Conservation (phyloP, 2,113 vertebrate species). For the Xenus cinereus region DNA sequence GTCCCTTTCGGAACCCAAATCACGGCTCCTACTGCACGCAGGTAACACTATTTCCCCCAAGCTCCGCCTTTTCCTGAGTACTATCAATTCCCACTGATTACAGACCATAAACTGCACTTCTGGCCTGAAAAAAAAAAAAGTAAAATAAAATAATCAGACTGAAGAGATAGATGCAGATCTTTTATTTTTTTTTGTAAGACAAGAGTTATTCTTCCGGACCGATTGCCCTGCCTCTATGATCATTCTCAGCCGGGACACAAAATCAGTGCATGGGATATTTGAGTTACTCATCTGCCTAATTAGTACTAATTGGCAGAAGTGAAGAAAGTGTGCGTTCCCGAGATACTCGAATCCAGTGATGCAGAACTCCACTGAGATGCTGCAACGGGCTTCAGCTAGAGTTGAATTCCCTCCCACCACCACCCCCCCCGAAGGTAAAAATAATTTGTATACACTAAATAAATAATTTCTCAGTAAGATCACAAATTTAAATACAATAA, state of each 20-base stretch:
- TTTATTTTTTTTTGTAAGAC: neutral
- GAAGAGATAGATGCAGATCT: neutral
- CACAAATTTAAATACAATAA: conserved; percentile 37
- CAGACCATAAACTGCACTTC: neutral
- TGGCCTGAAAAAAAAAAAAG: neutral
- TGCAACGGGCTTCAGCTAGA: neutral
- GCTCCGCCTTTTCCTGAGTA: neutral
- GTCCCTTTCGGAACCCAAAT: neutral
- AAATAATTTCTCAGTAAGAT: neutral
- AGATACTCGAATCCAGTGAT: accelerated
- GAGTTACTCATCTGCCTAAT: neutral
- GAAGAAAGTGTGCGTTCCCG: neutral
- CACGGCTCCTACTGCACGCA: neutral
- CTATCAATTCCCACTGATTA: accelerated
- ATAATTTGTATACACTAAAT: neutral
- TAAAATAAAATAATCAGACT: neutral
- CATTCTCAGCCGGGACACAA: accelerated
- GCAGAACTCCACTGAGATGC: neutral
- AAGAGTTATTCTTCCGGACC: accelerated
- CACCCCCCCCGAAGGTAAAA: neutral
- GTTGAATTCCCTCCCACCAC: neutral
- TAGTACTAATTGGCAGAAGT: neutral
- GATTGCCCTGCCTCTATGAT: neutral
- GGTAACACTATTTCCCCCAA: accelerated
- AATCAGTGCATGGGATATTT: neutral